phyloP scores from a whole-genome alignment of 2,797 vertebrate genomes.

The Oophaga sylvatica region DNA sequence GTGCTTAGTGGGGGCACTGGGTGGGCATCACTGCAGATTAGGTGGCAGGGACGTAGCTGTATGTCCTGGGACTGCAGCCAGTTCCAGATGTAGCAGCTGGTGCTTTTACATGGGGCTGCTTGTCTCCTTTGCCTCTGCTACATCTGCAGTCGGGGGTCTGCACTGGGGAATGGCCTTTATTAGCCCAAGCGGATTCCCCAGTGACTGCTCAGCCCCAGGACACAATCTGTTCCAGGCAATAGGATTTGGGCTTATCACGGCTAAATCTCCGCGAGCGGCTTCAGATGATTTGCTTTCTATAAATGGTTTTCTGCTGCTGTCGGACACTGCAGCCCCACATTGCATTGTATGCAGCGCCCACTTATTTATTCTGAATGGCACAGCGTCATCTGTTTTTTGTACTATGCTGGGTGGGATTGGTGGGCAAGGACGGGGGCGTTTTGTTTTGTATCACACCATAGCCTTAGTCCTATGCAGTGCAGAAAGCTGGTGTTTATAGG shows the following conservation, averaged over 20 bases:
- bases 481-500: background rate
- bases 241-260: constrained; percentile 52
- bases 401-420: constrained; percentile 47
- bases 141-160: background rate
- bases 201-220: constrained; percentile 26
- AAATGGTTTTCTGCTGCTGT: background rate
- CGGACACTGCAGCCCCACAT: background rate
- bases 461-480: constrained; percentile 17
- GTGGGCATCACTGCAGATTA: constrained; percentile 46
- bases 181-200: constrained; percentile 51
- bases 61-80: background rate
- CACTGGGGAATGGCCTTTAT: constrained; percentile 20
- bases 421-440: constrained; percentile 22
- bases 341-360: background rate
- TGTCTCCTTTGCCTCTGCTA: background rate
- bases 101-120: background rate
- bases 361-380: constrained; percentile 17
- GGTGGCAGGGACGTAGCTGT: constrained; percentile 5
- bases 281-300: background rate
- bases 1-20: background rate
- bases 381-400: constrained; percentile 27
- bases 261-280: constrained; percentile 14
- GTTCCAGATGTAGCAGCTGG: background rate
- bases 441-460: constrained; percentile 51
- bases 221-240: constrained; percentile 56